A percentile compares a stretch with the other conserved stretches of the same genome.
phyloP scores from a whole-genome alignment of 2,888 invertebrate species.

The Macrophya alboannulata region DNA sequence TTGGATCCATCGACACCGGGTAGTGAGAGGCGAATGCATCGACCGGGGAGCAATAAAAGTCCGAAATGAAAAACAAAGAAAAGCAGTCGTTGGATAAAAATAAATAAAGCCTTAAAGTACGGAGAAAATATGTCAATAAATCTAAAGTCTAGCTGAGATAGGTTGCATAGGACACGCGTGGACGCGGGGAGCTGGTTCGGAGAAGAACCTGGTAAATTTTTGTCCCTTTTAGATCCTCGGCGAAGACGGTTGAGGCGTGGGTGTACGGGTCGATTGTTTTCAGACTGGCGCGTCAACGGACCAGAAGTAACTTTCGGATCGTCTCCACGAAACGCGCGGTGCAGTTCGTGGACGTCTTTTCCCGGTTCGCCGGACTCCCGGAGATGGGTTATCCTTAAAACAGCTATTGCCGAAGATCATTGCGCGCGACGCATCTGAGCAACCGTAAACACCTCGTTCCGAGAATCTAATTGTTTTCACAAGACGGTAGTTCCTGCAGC shows the following conservation, averaged over 20 bases:
- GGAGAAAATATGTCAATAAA: conserved; percentile 74
- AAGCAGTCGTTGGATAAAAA: conserved; percentile 52
- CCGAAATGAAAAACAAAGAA: conserved; percentile 47
- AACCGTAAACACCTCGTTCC: conserved; percentile 52
- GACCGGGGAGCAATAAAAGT: conserved; percentile 50
- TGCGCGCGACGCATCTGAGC: conserved; percentile 15
- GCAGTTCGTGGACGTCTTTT: conserved; percentile 52
- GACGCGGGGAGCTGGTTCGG: conserved; percentile 25
- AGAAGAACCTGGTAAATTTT: conserved; percentile 41
- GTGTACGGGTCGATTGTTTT: conserved; percentile 66
- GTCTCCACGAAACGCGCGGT: conserved; percentile 59
- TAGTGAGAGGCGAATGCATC: conserved; percentile 49
- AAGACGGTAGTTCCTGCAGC: conserved; percentile 31
- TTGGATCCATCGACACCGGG: conserved; percentile 25
- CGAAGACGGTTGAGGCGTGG: conserved; percentile 18
- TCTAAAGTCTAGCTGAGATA: conserved; percentile 69
- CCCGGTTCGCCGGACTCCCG: conserved; percentile 51
- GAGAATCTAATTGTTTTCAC: conserved; percentile 50
- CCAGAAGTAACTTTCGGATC: conserved; percentile 68
- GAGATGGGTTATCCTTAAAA: conserved; percentile 44
- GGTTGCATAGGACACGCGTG: conserved; percentile 57
- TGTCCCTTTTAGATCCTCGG: conserved; percentile 1
- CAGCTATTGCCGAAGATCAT: conserved; percentile 3
- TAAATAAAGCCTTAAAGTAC: conserved; percentile 57
- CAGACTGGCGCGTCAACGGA: conserved; percentile 59